Percentiles rank a stretch among this genome's conserved stretches.
Evolutionary conservation across 2,888 invertebrate species (phyloP).

Genomic region (Germaria angustata): DNA sequence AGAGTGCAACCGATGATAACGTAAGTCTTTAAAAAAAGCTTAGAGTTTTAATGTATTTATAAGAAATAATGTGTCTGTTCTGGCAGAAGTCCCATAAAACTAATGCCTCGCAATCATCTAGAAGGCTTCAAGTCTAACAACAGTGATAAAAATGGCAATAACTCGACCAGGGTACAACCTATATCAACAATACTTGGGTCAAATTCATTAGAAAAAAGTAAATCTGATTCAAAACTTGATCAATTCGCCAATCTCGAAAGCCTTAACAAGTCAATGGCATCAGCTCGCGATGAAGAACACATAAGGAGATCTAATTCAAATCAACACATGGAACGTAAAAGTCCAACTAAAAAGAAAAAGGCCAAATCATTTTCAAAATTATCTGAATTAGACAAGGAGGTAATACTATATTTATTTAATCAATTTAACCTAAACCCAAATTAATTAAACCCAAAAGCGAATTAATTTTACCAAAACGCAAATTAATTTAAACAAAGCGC

Average conservation of each 20-base stretch:
- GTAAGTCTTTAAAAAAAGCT: slow-evolving; percentile 65
- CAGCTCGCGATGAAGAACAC: slow-evolving; percentile 75
- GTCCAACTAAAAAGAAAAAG: slow-evolving; percentile 81
- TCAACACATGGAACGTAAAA: slow-evolving; percentile 80
- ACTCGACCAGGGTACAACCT: slow-evolving; percentile 58
- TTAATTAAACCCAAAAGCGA: too few species aligned
- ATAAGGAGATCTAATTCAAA: slow-evolving; percentile 82
- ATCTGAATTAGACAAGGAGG: slow-evolving; percentile 82
- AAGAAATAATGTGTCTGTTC: not conserved
- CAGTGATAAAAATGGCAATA: slow-evolving; percentile 63
- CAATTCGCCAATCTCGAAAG: slow-evolving; percentile 74
- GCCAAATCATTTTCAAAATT: slow-evolving; percentile 83
- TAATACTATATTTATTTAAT: slow-evolving; percentile 66
- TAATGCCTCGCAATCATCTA: slow-evolving; percentile 68
- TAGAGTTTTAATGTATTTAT: not conserved
- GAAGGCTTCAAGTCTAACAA: slow-evolving; percentile 59
- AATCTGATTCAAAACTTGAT: slow-evolving; percentile 84
- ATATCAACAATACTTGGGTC: slow-evolving; percentile 62
- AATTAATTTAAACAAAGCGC: too few species aligned
- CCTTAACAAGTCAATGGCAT: slow-evolving; percentile 22
- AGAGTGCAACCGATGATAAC: slow-evolving; percentile 86
- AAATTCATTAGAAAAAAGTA: slow-evolving; percentile 83
- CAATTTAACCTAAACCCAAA: too few species aligned
- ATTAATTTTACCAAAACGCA: too few species aligned
- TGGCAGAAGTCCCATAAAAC: slow-evolving; percentile 77